Evolutionary conservation across 2,113 vertebrate species (phyloP).

Genomic region (Cololabis saira): DNA sequence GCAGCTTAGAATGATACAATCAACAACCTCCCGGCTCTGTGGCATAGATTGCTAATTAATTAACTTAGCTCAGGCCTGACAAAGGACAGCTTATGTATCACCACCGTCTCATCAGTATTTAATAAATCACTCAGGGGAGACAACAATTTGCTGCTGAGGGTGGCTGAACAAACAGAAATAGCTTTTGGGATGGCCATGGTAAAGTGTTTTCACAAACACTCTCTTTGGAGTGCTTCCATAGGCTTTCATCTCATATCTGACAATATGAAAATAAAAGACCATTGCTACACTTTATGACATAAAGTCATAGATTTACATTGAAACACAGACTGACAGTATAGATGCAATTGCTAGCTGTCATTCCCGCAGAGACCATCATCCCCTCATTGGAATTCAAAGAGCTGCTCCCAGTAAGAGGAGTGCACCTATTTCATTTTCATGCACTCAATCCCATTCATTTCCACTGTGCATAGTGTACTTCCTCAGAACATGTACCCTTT

Average conservation of each 20-base stretch:
- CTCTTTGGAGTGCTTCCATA: slow-evolving; percentile 21
- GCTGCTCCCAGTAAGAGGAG: slow-evolving; percentile 50
- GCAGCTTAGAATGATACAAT: slow-evolving; percentile 75
- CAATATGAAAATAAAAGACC: slow-evolving; percentile 62
- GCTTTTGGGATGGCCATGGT: slow-evolving; percentile 11
- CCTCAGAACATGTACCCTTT: slow-evolving; percentile 69
- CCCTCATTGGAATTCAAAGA: slow-evolving; percentile 66
- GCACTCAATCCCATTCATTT: slow-evolving; percentile 65
- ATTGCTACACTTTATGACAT: slow-evolving; percentile 8
- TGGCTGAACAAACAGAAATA: slow-evolving; percentile 15
- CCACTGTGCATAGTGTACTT: slow-evolving; percentile 53
- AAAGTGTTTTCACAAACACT: slow-evolving; percentile 34
- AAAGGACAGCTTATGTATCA: slow-evolving; percentile 68
- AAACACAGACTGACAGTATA: slow-evolving; percentile 31
- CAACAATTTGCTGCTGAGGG: slow-evolving; percentile 30
- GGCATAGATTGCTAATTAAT: slow-evolving; percentile 73
- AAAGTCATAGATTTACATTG: slow-evolving; percentile 57
- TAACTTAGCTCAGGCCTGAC: slow-evolving; percentile 64
- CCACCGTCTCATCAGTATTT: slow-evolving; percentile 67
- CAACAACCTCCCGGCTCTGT: slow-evolving; percentile 73
- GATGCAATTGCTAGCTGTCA: slow-evolving; percentile 45
- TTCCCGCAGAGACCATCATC: slow-evolving; percentile 43
- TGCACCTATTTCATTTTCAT: slow-evolving; percentile 75
- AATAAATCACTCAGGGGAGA: slow-evolving; percentile 55
- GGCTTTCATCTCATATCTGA: slow-evolving; percentile 36